Base-by-base conservation (phyloP, 2,797 vertebrate genomes). In the Pogonophryne albipinna region DNA sequence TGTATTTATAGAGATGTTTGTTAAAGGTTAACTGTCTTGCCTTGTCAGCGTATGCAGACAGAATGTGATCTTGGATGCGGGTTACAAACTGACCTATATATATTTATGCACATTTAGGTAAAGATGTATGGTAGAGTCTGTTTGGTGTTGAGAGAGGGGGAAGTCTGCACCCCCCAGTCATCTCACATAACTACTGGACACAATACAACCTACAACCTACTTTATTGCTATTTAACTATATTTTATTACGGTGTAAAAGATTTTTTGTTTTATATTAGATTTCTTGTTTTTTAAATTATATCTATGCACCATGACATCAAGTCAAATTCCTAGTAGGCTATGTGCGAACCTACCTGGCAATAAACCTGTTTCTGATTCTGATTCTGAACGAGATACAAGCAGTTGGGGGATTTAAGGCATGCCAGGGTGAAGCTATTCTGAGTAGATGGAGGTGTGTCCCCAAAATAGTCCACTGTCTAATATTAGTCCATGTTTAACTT, bases 381-480 rank as follows among this genome's bases (percentile, higher is more conserved):
- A 52, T n/a, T n/a, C n/a, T n/a, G n/a, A n/a, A 66, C 69, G 70
- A 71, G 45, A 58, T 61, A 56, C 41, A 66, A 74, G 64, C 56
- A 42, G 51, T 69, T 20, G 14, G 19, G 31, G 58, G 76, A 70
- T 66, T 66, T 59, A 47, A 64, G 74, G 70, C 44, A 46, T 65
- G 67, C 60, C 27, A 4, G 14, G 27, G 59, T 27, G 44, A 38
- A 65, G 38, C 66, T 59, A 71, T 74, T 66, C 58, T 68, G 52
- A 53, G 70, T 38, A 31, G 46, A 74, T 56, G 58, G 20, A 47
- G 20, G 49, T 53, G 34, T 79, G 58, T 47, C 65, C 41, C 71
- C 17, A 14, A 86, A 84, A 78, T 71, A 83, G 47, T 66, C n/a
- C 34, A 10, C 64, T 44, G 60, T 64, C 71, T 84, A 73, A 85